phyloP scores from a whole-genome alignment of 2,113 vertebrate species.

The Carassius carassius region DNA sequence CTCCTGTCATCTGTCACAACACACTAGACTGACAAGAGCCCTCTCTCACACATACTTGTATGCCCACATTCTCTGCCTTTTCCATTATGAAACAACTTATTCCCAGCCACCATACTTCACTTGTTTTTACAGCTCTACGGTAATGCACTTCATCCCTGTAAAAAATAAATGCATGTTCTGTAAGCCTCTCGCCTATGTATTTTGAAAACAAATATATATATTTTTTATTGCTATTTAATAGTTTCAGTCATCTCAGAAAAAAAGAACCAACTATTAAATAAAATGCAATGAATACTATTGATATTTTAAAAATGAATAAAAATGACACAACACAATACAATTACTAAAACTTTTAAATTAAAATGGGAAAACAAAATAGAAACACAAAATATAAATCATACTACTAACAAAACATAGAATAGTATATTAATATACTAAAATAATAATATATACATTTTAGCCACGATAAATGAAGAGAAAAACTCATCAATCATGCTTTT shows the following conservation, averaged over 20 bases:
- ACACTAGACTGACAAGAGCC: not conserved
- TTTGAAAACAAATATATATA: not conserved
- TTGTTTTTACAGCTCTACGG: not conserved
- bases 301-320: too few relatives aligned
- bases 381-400: too few relatives aligned
- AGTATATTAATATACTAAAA: too few relatives aligned
- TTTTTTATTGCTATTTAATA: not conserved
- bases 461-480: too few relatives aligned
- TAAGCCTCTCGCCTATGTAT: not conserved
- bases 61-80: not conserved
- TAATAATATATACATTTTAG: not conserved
- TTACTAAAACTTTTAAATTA: too few relatives aligned
- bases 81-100: slow-evolving; percentile 8
- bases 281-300: too few relatives aligned
- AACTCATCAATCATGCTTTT: not conserved
- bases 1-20: slow-evolving; percentile 39
- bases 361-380: too few relatives aligned
- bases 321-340: too few relatives aligned
- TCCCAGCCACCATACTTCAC: not conserved
- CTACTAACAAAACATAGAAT: too few relatives aligned
- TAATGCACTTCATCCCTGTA: not conserved
- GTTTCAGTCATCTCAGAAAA: not conserved
- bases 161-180: not conserved
- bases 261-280: not conserved
- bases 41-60: not conserved